A percentile compares a stretch with the other conserved stretches of the same genome.
These are phyloP conservation scores for Oreortyx pictus DNA, from an alignment of 2,797 vertebrate species.

Conservation along the genomic window DNA sequence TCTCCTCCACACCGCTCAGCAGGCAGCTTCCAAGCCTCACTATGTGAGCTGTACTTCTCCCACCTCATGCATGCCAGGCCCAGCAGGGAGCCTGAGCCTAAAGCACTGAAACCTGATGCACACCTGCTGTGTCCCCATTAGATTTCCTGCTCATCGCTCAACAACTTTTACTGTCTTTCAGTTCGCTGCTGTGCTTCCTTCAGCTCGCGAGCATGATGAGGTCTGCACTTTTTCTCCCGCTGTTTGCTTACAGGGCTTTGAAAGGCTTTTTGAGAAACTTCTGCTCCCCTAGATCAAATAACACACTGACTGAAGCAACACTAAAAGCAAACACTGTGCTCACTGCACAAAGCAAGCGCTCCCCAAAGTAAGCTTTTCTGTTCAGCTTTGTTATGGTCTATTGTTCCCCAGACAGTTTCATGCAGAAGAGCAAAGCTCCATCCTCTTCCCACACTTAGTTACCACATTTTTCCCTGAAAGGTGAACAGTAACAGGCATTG, in stretches of 20 bases:
- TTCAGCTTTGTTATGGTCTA: background rate
- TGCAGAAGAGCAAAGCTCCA: background rate
- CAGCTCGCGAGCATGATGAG: background rate
- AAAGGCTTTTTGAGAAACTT: background rate
- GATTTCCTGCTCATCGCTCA: background rate
- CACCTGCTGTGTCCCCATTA: background rate
- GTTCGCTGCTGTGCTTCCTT: background rate
- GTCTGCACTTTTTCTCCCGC: background rate
- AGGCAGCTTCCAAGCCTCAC: background rate
- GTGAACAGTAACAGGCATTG: background rate
- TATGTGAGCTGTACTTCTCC: background rate
- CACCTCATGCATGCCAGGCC: accelerated
- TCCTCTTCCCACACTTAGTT: background rate
- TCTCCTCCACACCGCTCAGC: too few species aligned
- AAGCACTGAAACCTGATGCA: accelerated
- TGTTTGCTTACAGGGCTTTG: background rate
- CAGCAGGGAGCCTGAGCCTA: background rate
- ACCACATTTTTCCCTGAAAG: background rate
- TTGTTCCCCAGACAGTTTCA: background rate
- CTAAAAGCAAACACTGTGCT: background rate
- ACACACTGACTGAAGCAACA: background rate
- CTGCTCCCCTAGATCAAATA: background rate
- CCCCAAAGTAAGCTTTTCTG: background rate
- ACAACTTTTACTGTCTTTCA: background rate
- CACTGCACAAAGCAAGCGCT: background rate